These are phyloP conservation scores for Malurus melanocephalus DNA, from an alignment of 2,113 vertebrate species.

Conservation along the genomic window DNA sequence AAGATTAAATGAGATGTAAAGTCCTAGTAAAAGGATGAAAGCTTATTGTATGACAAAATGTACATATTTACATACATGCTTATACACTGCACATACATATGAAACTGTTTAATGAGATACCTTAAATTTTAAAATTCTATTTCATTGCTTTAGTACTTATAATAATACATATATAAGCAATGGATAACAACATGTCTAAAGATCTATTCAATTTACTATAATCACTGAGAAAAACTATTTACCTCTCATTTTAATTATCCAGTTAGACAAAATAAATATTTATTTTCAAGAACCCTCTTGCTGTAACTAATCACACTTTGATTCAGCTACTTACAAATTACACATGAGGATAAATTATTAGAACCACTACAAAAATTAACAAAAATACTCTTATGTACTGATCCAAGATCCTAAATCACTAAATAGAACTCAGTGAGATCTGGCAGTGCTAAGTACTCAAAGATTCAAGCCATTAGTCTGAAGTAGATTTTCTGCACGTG, in stretches of 20 bases:
- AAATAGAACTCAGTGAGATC: background rate
- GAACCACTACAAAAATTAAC: constrained; percentile 6
- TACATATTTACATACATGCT: background rate
- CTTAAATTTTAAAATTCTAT: background rate
- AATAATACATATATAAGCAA: background rate
- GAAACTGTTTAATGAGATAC: background rate
- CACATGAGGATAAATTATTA: background rate
- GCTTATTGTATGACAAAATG: background rate
- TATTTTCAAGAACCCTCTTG: background rate
- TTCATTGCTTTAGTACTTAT: background rate
- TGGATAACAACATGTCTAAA: background rate
- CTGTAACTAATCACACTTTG: background rate
- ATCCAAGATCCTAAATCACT: background rate
- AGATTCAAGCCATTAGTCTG: background rate
- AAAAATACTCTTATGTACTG: background rate
- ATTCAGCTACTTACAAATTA: background rate
- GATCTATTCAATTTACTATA: background rate
- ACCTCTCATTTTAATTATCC: background rate
- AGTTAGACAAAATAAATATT: background rate
- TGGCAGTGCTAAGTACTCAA: background rate
- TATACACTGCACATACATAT: background rate
- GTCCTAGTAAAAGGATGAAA: background rate
- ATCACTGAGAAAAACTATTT: background rate
- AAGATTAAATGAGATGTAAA: background rate
- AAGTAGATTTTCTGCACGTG: background rate